Evolutionary conservation across 92 coral and sea anemone species (phyloP).

Genomic region (Heteractis magnifica): DNA sequence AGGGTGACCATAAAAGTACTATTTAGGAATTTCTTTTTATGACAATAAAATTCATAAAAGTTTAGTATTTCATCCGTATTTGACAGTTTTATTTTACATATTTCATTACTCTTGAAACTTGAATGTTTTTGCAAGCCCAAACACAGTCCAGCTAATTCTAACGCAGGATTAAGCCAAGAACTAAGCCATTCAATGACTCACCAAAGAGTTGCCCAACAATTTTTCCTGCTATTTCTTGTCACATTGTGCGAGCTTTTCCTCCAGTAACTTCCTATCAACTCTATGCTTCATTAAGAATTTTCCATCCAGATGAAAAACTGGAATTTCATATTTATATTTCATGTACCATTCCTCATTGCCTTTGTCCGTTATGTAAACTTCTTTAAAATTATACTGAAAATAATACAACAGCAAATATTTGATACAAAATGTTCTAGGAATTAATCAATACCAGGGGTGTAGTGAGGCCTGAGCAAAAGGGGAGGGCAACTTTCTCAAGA

Average conservation of each 20-base stretch:
- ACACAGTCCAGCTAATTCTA: no score
- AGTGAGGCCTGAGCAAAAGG: no score
- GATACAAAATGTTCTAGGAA: not conserved
- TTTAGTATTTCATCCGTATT: no score
- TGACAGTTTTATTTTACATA: not conserved
- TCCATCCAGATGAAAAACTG: slow-evolving; percentile 91
- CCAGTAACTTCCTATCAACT: slow-evolving; percentile 67
- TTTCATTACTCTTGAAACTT: not conserved
- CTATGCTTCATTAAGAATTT: slow-evolving; percentile 82
- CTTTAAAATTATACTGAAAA: slow-evolving; percentile 70
- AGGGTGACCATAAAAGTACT: not conserved
- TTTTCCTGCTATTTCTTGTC: slow-evolving; percentile 21
- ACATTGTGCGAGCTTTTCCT: slow-evolving; percentile 52
- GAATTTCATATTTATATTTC: slow-evolving; percentile 88
- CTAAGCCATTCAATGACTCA: not conserved
- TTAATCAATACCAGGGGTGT: no score
- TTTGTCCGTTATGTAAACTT: slow-evolving; percentile 80
- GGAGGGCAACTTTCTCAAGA: no score
- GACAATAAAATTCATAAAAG: no score
- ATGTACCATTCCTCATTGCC: slow-evolving; percentile 88
- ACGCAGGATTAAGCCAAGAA: not conserved
- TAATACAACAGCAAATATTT: not conserved
- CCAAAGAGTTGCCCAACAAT: no score
- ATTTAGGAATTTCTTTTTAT: not conserved
- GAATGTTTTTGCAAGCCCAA: no score